Conservation (phyloP, 2,113 vertebrate genomes). For the Progne subis region DNA sequence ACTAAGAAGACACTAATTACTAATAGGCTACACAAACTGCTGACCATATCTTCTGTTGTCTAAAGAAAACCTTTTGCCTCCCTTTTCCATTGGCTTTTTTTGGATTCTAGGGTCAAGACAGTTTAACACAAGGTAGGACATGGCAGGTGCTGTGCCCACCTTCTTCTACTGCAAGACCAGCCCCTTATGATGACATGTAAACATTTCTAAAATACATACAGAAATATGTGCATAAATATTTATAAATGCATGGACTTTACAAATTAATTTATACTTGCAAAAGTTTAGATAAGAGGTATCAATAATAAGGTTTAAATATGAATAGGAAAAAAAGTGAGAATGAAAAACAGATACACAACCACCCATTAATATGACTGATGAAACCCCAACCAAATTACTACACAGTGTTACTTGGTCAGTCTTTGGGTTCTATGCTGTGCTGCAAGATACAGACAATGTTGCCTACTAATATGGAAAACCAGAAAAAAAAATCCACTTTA, state of each 20-base stretch:
- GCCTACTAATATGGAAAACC: neutral
- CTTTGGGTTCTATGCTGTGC: neutral
- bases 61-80: neutral
- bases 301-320: neutral
- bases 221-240: neutral
- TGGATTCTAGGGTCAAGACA: neutral
- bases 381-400: neutral
- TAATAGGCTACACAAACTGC: neutral
- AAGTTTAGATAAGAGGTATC: neutral
- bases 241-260: neutral
- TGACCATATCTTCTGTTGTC: neutral
- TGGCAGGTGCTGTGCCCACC: accelerated
- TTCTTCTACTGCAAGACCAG: neutral
- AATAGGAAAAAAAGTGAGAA: neutral
- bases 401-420: neutral
- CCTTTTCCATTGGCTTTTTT: neutral
- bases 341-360: neutral
- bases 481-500: neutral
- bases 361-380: neutral
- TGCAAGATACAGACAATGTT: neutral
- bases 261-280: neutral
- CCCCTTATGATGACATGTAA: neutral
- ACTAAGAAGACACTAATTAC: neutral
- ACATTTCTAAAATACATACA: neutral
- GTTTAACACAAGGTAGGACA: too few species aligned